Conservation (phyloP, 2,797 vertebrate genomes). For the Microchirus variegatus region DNA sequence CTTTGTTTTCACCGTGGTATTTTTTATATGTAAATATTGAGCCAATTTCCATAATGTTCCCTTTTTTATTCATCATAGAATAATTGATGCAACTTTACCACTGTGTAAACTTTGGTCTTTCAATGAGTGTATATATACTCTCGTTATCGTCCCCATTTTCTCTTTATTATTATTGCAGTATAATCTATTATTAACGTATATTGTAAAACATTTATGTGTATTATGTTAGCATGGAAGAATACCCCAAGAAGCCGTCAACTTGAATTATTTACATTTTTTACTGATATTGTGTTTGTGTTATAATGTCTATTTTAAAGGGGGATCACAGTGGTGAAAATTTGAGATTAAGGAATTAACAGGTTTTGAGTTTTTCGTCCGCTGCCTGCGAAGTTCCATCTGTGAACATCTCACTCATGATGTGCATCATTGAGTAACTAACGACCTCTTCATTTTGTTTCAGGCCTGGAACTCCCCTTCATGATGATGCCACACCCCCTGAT, state of each 20-base stretch:
- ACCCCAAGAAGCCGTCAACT: constrained; percentile 63
- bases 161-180: constrained; percentile 73
- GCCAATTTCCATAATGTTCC: constrained; percentile 81
- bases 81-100: constrained; percentile 80
- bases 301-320: constrained; percentile 56
- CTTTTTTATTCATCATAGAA: constrained; percentile 73
- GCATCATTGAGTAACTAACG: constrained; percentile 72
- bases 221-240: constrained; percentile 73
- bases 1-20: constrained; percentile 74
- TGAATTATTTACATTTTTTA: constrained; percentile 60
- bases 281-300: constrained; percentile 32
- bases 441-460: constrained; percentile 76
- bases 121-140: constrained; percentile 68
- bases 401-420: constrained; percentile 61
- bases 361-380: constrained; percentile 45
- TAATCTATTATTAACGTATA: constrained; percentile 79
- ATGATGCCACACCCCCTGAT: constrained; percentile 99
- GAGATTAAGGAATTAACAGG: constrained; percentile 56
- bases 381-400: constrained; percentile 57
- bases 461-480: constrained; percentile 99
- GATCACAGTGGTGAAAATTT: constrained; percentile 56
- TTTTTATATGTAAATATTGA: constrained; percentile 82
- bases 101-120: constrained; percentile 77
- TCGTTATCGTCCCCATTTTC: constrained; percentile 62
- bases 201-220: constrained; percentile 79